Evolutionary conservation across 2,888 invertebrate species (phyloP).

Genomic region (Ochropleura leucogaster): DNA sequence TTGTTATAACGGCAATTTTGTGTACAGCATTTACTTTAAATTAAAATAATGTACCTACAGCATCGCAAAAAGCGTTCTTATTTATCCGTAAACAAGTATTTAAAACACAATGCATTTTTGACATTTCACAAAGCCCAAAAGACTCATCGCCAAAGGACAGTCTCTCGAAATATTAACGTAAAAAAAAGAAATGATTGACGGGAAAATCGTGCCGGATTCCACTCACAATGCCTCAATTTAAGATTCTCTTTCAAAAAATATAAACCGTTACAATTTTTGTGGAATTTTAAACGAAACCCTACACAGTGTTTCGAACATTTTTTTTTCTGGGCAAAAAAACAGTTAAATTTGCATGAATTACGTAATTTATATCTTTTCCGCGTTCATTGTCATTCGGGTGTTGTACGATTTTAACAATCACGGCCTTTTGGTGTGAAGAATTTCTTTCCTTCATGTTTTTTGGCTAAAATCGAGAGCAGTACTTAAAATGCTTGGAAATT

Average conservation of each 20-base stretch:
- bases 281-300: conserved; percentile 74
- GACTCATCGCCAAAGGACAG: conserved; percentile 53
- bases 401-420: conserved; percentile 62
- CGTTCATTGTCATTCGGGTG: conserved; percentile 71
- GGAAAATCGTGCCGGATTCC: conserved; percentile 65
- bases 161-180: conserved; percentile 50
- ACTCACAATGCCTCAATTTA: conserved; percentile 78
- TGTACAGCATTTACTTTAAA: background rate
- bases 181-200: conserved; percentile 65
- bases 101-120: conserved; percentile 44
- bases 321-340: conserved; percentile 67
- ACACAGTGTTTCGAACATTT: conserved; percentile 55
- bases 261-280: conserved; percentile 75
- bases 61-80: background rate
- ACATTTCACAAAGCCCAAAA: conserved; percentile 42
- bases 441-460: conserved; percentile 39
- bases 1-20: background rate
- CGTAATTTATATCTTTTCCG: conserved; percentile 77
- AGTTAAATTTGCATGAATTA: conserved; percentile 82
- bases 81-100: conserved; percentile 22
- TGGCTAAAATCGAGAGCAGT: conserved; percentile 9
- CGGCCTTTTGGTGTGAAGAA: conserved; percentile 51
- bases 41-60: conserved; percentile 3
- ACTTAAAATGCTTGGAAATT: conserved; percentile 27
- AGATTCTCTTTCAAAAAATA: conserved; percentile 71